Conservation (phyloP, 2,888 invertebrate species). For the Tenthredo notha region DNA sequence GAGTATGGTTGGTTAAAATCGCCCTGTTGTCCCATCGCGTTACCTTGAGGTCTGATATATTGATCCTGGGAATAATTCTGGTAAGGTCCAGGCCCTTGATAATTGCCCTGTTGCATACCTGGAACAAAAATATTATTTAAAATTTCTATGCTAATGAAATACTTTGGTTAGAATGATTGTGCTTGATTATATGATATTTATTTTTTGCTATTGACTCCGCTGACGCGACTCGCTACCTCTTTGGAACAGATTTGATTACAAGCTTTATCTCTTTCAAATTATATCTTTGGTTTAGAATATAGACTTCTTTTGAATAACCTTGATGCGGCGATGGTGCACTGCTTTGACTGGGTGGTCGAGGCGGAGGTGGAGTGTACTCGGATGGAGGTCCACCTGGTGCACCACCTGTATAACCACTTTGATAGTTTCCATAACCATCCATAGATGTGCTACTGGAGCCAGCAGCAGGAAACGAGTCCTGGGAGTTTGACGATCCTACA, state of each 20-base stretch:
- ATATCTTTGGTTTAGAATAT: background rate
- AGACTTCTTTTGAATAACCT: slow-evolving; percentile 76
- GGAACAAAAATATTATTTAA: slow-evolving; percentile 57
- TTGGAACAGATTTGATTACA: background rate
- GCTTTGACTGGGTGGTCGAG: slow-evolving; percentile 86
- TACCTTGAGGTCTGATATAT: slow-evolving; percentile 77
- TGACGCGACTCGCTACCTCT: background rate
- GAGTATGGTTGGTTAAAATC: slow-evolving; percentile 79
- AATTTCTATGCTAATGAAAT: slow-evolving; percentile 11
- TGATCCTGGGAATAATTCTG: slow-evolving; percentile 79
- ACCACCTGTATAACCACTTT: slow-evolving; percentile 83
- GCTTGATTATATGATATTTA: background rate
- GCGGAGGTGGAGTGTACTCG: slow-evolving; percentile 84
- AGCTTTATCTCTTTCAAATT: background rate
- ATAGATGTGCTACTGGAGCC: slow-evolving; percentile 86
- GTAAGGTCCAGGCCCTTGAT: slow-evolving; percentile 77
- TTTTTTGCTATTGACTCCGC: background rate
- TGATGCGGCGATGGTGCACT: slow-evolving; percentile 84
- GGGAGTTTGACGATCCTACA: slow-evolving; percentile 92
- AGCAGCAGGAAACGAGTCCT: slow-evolving; percentile 93
- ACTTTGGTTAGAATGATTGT: background rate
- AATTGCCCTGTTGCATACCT: slow-evolving; percentile 78
- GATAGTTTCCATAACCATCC: slow-evolving; percentile 89
- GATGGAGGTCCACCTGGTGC: slow-evolving; percentile 82
- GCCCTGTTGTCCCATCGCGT: slow-evolving; percentile 73